Evolutionary conservation across 2,888 invertebrate genomes (phyloP).

Genomic region (Allolobophora icterica): DNA sequence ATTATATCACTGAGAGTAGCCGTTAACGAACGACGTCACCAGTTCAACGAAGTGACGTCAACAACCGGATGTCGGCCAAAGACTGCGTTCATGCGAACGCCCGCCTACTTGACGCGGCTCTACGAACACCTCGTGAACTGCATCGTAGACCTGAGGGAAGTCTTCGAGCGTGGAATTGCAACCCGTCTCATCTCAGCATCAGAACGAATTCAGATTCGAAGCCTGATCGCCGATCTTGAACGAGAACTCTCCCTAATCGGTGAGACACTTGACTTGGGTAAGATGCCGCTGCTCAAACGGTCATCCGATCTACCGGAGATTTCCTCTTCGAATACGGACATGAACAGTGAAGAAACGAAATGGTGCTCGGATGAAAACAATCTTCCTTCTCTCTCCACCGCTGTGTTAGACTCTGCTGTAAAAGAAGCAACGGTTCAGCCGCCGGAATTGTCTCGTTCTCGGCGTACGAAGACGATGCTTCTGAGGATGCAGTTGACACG

Average conservation of each 20-base stretch:
- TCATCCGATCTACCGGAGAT: background rate
- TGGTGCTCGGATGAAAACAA: background rate
- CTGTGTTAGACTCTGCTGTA: background rate
- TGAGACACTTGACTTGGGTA: background rate
- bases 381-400: background rate
- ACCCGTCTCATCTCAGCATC: background rate
- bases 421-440: background rate
- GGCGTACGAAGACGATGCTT: conserved; percentile 18
- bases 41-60: conserved; percentile 12
- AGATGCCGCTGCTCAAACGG: background rate
- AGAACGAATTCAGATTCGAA: background rate
- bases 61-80: background rate
- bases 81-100: conserved; percentile 9
- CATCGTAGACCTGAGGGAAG: background rate
- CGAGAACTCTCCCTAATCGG: background rate
- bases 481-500: background rate
- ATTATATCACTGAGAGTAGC: background rate
- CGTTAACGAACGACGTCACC: background rate
- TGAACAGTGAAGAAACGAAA: background rate
- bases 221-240: conserved; percentile 7
- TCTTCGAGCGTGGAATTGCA: background rate
- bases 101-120: background rate
- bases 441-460: background rate
- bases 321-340: background rate
- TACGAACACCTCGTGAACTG: background rate